phyloP scores from a whole-genome alignment of 2,888 invertebrate species.

The Eurytoma californica region DNA sequence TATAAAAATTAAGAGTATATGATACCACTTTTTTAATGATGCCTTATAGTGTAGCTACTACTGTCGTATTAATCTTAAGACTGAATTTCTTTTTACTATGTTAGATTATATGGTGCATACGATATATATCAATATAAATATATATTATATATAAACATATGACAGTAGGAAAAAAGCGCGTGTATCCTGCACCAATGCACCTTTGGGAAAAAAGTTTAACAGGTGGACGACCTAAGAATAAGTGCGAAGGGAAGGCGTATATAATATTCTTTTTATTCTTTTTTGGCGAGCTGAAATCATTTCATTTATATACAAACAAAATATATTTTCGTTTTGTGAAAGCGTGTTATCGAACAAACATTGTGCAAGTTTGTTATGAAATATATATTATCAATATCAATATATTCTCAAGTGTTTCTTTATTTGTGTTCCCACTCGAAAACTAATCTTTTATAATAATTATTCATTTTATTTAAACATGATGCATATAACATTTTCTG shows the following conservation, averaged over 20 bases:
- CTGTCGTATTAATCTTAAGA: slow-evolving; percentile 70
- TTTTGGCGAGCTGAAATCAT: slow-evolving; percentile 29
- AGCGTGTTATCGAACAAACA: slow-evolving; percentile 59
- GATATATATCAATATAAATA: slow-evolving; percentile 22
- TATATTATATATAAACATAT: slow-evolving; percentile 29
- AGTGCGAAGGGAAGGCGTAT: slow-evolving; percentile 19
- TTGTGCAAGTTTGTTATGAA: slow-evolving; percentile 66
- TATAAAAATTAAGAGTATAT: slow-evolving; percentile 39
- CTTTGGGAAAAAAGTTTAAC: not conserved
- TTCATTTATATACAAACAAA: slow-evolving; percentile 48
- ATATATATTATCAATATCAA: slow-evolving; percentile 55
- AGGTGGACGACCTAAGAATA: not conserved
- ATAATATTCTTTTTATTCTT: slow-evolving; percentile 16
- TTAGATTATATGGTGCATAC: slow-evolving; percentile 30
- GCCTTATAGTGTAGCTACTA: slow-evolving; percentile 63
- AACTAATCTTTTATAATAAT: too few relatives aligned
- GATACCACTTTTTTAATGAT: slow-evolving; percentile 51
- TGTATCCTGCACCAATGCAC: slow-evolving; percentile 13
- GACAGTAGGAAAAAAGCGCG: slow-evolving; percentile 36
- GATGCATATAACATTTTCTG: not conserved
- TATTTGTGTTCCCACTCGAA: not conserved
- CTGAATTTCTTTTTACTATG: slow-evolving; percentile 65
- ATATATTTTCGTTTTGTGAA: slow-evolving; percentile 56
- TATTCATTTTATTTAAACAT: not conserved
- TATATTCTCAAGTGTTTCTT: slow-evolving; percentile 22